phyloP scores from a whole-genome alignment of 2,797 vertebrate species.

The Melopsittacus undulatus region DNA sequence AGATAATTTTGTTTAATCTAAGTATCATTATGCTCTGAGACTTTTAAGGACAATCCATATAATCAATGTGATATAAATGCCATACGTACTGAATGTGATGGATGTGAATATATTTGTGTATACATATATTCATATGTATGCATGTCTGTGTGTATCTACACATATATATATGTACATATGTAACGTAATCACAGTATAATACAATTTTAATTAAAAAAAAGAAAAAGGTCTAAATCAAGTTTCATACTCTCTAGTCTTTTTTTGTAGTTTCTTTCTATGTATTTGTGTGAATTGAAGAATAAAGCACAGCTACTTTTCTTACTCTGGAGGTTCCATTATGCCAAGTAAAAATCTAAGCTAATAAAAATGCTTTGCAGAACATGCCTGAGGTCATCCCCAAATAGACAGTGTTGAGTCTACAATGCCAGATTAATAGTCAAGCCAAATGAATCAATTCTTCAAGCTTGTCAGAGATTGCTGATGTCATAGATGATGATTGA shows the following conservation, averaged over 20 bases:
- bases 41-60: neutral
- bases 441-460: neutral
- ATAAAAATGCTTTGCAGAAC: neutral
- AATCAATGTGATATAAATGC: neutral
- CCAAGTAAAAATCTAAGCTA: conserved; percentile 5
- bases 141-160: neutral
- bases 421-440: neutral
- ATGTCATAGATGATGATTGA: neutral
- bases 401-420: neutral
- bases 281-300: neutral
- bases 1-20: neutral
- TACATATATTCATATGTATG: neutral
- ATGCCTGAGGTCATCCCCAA: neutral
- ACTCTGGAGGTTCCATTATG: neutral
- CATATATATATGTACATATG: neutral
- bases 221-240: neutral
- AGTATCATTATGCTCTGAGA: neutral
- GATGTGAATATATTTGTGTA: neutral
- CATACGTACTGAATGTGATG: neutral
- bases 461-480: neutral
- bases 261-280: neutral
- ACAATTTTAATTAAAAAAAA: neutral
- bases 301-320: neutral
- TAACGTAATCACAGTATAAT: neutral
- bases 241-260: neutral